Evolutionary conservation across 2,797 vertebrate species (phyloP), one percentile per base, ranked within the genome.

Genomic region (Rhinella marina): DNA sequence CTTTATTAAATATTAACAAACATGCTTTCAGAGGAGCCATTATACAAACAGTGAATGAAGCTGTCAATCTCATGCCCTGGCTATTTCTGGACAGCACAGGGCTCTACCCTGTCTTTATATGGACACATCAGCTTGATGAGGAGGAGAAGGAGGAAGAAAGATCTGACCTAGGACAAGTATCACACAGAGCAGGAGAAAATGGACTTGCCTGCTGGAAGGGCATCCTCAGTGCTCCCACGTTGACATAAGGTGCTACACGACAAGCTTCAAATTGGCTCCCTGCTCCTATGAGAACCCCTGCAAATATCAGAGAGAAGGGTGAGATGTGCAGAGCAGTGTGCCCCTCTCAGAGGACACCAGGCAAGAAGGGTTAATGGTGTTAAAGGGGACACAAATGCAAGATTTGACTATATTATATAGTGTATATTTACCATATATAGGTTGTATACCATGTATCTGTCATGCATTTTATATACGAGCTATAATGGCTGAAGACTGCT

Each of bases 221-320:
- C 98, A 99, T 99, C 95, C 98, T 94, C 91, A 99, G 94, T 90
- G 98, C 98, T 85, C 98, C 98, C 92, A 99, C 97, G 90, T 99
- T 99, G 94, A 99, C 98, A 94, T 99, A 99, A 82, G 98, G 98
- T 83, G 98, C 98, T 78, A 99, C 98, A 91, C 98, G 96, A 95
- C 98, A 99, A 64, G 98, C 98, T 94, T 99, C 98, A 94, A 99
- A 99, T 93, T 99, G 98, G 90, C 97, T 99, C 90, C 97, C 97
- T 32, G 98, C 97, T 87, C 98, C 98, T 93, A 99, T 99, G 85
- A 99, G 97, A 85, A 99, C 98, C 89, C 98, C 98, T 99, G 93
- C 25, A 88, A 92, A 88, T 90, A 90, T 73, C 73, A 75, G 84
- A 82, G 84, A 91, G 57, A 0, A 48, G 9, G 87, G 89, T 92